A percentile compares a stretch with the other conserved stretches of the same genome.
phyloP scores from a whole-genome alignment of 2,888 invertebrate genomes.

The Altica lythri region DNA sequence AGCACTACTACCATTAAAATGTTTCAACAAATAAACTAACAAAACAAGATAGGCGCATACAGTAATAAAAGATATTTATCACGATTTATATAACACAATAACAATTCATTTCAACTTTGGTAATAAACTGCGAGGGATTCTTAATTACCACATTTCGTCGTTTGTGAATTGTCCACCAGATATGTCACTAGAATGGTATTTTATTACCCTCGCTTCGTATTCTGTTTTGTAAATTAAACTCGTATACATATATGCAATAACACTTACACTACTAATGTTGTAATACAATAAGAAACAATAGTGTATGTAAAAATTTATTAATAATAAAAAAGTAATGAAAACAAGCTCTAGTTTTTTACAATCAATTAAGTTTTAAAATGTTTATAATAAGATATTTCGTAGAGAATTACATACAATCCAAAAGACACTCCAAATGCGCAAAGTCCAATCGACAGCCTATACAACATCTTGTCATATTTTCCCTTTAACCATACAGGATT shows the following conservation, averaged over 20 bases:
- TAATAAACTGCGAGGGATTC: constrained; percentile 25
- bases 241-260: not conserved
- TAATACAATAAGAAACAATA: not conserved
- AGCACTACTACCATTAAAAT: too few species aligned
- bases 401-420: constrained; percentile 11
- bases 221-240: constrained; percentile 1
- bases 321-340: constrained; percentile 14
- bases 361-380: too few species aligned
- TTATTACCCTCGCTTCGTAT: constrained; percentile 6
- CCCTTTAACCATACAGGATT: constrained; percentile 19
- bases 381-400: constrained; percentile 12
- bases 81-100: constrained; percentile 32
- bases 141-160: constrained; percentile 20
- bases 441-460: not conserved
- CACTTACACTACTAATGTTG: not conserved
- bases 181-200: not conserved
- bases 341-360: not conserved
- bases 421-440: constrained; percentile 3
- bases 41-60: too few species aligned
- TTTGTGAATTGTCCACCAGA: constrained; percentile 4
- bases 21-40: too few species aligned
- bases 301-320: not conserved
- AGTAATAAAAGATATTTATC: constrained; percentile 38
- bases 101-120: constrained; percentile 30
- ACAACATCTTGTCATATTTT: constrained; percentile 10